Evolutionary conservation across 2,113 vertebrate species (phyloP).

Genomic region (Antechinus stuartii): DNA sequence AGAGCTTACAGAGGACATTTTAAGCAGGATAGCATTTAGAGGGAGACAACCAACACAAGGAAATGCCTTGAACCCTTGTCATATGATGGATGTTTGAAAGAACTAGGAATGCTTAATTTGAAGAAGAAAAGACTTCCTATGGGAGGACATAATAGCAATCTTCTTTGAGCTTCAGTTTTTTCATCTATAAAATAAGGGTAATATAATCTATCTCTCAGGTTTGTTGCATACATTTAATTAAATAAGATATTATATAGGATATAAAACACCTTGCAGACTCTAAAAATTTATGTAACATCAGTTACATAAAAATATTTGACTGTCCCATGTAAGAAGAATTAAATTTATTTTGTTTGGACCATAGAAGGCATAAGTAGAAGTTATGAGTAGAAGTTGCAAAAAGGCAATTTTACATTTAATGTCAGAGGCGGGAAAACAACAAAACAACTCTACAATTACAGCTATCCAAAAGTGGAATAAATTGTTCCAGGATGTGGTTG

Average conservation of each 20-base stretch:
- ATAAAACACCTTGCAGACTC: not conserved
- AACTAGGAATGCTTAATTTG: not conserved
- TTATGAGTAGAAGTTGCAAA: not conserved
- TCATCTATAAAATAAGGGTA: not conserved
- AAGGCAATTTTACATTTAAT: not conserved
- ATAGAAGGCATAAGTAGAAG: not conserved
- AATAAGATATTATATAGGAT: not conserved
- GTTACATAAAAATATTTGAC: not conserved
- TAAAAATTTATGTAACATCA: not conserved
- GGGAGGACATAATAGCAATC: not conserved
- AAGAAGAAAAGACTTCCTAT: not conserved
- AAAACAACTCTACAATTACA: not conserved
- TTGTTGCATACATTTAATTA: not conserved
- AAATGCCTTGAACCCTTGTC: not conserved
- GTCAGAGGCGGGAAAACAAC: not conserved
- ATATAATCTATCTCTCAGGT: not conserved
- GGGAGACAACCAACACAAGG: not conserved
- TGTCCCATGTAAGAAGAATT: too few relatives aligned
- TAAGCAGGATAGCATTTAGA: not conserved
- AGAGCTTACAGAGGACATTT: not conserved
- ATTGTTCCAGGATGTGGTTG: not conserved
- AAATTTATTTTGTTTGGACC: too few relatives aligned
- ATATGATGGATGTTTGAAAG: not conserved
- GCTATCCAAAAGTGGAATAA: not conserved
- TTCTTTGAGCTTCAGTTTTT: not conserved